Conservation (phyloP, 2,113 vertebrate genomes). For the Lepisosteus osseus region DNA sequence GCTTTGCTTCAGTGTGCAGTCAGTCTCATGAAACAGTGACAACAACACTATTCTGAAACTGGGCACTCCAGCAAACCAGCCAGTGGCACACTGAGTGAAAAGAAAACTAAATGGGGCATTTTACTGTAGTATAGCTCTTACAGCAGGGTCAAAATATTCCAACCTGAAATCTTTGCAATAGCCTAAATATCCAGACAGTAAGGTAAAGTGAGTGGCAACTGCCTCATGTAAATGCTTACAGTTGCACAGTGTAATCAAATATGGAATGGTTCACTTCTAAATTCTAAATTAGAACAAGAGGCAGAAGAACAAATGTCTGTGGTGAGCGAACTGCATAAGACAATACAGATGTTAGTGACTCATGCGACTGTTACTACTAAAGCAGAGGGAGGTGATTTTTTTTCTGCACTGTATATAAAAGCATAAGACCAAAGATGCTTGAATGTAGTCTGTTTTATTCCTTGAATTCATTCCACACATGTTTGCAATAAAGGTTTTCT, state of each 20-base stretch:
- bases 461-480: slow-evolving; percentile 18
- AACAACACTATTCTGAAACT: too few species aligned
- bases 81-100: not conserved
- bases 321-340: not conserved
- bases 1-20: too few species aligned
- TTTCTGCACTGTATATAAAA: slow-evolving; percentile 5
- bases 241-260: not conserved
- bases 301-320: not conserved
- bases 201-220: not conserved
- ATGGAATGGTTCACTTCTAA: not conserved
- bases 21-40: too few species aligned
- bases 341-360: not conserved
- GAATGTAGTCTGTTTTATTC: slow-evolving; percentile 4
- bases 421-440: not conserved
- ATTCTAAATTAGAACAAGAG: not conserved
- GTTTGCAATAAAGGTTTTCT: not conserved
- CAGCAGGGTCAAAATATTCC: not conserved
- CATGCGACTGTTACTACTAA: not conserved
- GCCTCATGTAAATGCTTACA: not conserved
- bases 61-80: too few species aligned
- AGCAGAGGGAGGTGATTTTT: not conserved
- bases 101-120: not conserved
- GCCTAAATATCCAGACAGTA: not conserved
- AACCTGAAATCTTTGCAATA: not conserved
- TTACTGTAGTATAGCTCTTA: not conserved